Evolutionary conservation across 2,888 invertebrate genomes (phyloP), one percentile per base, ranked within the genome.

Genomic region (Stenoptilia bipunctidactyla): DNA sequence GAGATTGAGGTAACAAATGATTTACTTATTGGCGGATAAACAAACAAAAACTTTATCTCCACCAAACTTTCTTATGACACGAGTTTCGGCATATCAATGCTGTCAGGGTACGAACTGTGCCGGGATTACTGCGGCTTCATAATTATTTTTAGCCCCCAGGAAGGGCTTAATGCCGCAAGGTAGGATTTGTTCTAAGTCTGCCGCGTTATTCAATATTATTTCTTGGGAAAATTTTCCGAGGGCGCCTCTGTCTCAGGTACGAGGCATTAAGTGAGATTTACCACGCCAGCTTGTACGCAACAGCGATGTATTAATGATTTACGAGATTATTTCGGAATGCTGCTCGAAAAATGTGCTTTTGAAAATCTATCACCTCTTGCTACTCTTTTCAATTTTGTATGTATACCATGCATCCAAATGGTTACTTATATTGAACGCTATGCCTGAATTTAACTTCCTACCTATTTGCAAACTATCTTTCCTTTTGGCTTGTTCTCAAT

Each of bases 191-290:
- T 56, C 57, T 61, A 59, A 64, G 66, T 53, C 66, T 58, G 55
- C 55, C 62, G 59, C 72, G 71, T 75, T 77, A 76, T 76, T 76
- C 76, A 79, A 82, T 82, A 82, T 80, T 75, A 77, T 77, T 76
- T 71, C 73, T 66, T 58, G 56, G 56, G 56, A 55, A 55, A 58
- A 52, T 51, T 51, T 45, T 50, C 50, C 43, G 43, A 41, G 52
- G 48, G 48, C 44, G 40, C 49, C 47, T 62, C 54, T 63, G 65
- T 61, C 64, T 56, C 69, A 66, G 66, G 68, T 67, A 60, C 42
- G 57, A 49, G 51, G 67, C 48, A 62, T 69, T 70, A 67, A 61
- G 56, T 57, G 55, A 64, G 67, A 65, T 69, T 67, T 66, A 55
- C 51, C 53, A 53, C 57, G 54, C 55, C 55, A 40, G 6, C 12